A percentile compares a stretch with the other conserved stretches of the same genome.
Evolutionary conservation across 92 coral and sea anemone species (phyloP).

Genomic region (Plumapathes pennacea): DNA sequence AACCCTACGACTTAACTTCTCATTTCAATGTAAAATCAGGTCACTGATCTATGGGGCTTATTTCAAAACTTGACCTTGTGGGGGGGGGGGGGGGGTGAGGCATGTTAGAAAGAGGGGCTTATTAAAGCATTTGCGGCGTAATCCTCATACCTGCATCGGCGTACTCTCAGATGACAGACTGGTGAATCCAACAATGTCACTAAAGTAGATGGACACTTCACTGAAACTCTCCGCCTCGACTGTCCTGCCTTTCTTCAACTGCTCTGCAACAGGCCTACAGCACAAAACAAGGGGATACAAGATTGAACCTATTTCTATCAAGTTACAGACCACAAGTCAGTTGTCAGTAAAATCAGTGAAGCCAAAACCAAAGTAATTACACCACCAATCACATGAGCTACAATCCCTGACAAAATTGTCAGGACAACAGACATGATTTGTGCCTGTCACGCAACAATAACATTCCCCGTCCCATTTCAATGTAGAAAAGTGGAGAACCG

Average conservation of each 20-base stretch:
- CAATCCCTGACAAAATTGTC: neutral
- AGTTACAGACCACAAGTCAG: too few species aligned
- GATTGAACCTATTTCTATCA: neutral
- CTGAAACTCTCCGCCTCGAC: conserved; percentile 94
- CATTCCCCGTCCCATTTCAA: too few species aligned
- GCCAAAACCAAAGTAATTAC: neutral
- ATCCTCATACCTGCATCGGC: conserved; percentile 92
- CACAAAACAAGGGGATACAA: neutral
- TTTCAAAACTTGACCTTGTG: neutral
- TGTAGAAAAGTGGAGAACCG: too few species aligned
- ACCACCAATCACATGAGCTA: neutral
- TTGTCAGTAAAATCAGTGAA: neutral
- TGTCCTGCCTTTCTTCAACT: conserved; percentile 88
- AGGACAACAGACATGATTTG: too few species aligned
- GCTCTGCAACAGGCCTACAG: conserved; percentile 92
- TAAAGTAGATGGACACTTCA: conserved; percentile 92
- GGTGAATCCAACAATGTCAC: conserved; percentile 95
- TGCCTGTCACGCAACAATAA: too few species aligned
- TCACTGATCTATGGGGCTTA: too few species aligned
- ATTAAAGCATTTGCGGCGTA: neutral
- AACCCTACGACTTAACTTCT: too few species aligned
- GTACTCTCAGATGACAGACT: conserved; percentile 95
- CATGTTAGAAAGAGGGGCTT: too few species aligned
- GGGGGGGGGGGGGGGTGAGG: neutral
- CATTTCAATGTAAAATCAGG: too few species aligned